Evolutionary conservation across 2,113 vertebrate genomes (phyloP).

Genomic region (Mandrillus leucophaeus): DNA sequence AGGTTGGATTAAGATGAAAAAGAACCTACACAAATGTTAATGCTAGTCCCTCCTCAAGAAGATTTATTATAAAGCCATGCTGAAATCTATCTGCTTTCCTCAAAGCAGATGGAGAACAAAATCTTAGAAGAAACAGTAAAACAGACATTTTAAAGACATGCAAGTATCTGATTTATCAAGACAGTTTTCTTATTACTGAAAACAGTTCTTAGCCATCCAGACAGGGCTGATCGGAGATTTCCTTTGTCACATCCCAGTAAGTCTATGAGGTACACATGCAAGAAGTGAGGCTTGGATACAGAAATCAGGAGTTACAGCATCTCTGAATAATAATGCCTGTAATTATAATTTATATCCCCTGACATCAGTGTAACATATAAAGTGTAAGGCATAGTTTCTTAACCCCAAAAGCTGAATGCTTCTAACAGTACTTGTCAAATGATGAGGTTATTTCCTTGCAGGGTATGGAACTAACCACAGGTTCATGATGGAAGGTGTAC

Average conservation of each 20-base stretch:
- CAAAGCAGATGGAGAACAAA: slow-evolving; percentile 83
- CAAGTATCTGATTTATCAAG: slow-evolving; percentile 80
- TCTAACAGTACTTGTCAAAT: slow-evolving; percentile 74
- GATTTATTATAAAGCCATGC: slow-evolving; percentile 86
- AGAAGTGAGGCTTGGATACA: slow-evolving; percentile 73
- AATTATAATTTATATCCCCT: slow-evolving; percentile 81
- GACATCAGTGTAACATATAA: slow-evolving; percentile 78
- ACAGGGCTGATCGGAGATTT: slow-evolving; percentile 81
- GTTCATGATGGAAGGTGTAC: slow-evolving; percentile 75
- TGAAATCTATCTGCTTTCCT: slow-evolving; percentile 84
- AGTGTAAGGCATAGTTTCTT: slow-evolving; percentile 75
- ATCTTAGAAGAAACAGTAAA: slow-evolving; percentile 83
- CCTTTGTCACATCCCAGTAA: slow-evolving; percentile 82
- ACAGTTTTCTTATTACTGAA: slow-evolving; percentile 84
- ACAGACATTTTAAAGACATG: slow-evolving; percentile 80
- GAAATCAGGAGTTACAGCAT: slow-evolving; percentile 74
- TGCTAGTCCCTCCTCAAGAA: slow-evolving; percentile 84
- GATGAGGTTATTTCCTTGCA: slow-evolving; percentile 80
- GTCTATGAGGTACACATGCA: slow-evolving; percentile 70
- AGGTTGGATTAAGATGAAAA: slow-evolving; percentile 89
- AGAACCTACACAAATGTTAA: slow-evolving; percentile 87
- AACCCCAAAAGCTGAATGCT: slow-evolving; percentile 70
- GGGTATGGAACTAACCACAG: slow-evolving; percentile 72
- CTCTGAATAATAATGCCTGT: slow-evolving; percentile 81
- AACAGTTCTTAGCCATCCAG: slow-evolving; percentile 83